phyloP scores from a whole-genome alignment of 35 echinoderm and acorn worm species.

The Hemicentrotus pulcherrimus region DNA sequence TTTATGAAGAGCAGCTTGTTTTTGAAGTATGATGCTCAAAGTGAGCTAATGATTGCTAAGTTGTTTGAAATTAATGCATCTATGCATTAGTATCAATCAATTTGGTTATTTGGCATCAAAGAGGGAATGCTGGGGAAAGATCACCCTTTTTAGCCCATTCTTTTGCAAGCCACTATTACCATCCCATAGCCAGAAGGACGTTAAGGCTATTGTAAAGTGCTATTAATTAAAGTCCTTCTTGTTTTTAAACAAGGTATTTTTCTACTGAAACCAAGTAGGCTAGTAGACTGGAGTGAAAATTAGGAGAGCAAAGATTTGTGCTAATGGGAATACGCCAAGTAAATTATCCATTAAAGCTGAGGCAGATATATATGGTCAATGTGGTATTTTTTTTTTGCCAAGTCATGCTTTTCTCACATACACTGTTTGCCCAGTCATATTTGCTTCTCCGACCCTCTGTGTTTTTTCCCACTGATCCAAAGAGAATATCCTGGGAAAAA shows the following conservation, averaged over 20 bases:
- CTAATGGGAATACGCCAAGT: not conserved
- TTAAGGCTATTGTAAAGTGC: too few relatives aligned
- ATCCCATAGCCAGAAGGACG: too few relatives aligned
- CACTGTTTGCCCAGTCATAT: not conserved
- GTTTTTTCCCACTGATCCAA: not conserved
- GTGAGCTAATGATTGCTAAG: too few relatives aligned
- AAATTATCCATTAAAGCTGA: not conserved
- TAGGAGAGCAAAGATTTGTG: not conserved
- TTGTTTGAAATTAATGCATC: too few relatives aligned
- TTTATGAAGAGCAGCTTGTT: too few relatives aligned
- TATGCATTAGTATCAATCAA: too few relatives aligned
- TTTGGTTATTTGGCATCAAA: too few relatives aligned
- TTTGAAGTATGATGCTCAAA: too few relatives aligned
- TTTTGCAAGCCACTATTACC: too few relatives aligned
- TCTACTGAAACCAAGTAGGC: not conserved
- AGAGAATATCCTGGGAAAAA: not conserved
- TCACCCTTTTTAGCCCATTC: too few relatives aligned
- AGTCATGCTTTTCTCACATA: not conserved
- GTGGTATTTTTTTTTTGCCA: not conserved
- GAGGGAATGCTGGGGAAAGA: too few relatives aligned
- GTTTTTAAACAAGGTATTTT: not conserved
- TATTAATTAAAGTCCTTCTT: too few relatives aligned
- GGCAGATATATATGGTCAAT: not conserved
- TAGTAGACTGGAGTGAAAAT: not conserved
- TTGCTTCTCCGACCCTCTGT: not conserved